Percentiles rank a stretch among this genome's conserved stretches.
Conservation (phyloP, 1,140 invertebrate genomes). For the Tetraneura akinire region DNA sequence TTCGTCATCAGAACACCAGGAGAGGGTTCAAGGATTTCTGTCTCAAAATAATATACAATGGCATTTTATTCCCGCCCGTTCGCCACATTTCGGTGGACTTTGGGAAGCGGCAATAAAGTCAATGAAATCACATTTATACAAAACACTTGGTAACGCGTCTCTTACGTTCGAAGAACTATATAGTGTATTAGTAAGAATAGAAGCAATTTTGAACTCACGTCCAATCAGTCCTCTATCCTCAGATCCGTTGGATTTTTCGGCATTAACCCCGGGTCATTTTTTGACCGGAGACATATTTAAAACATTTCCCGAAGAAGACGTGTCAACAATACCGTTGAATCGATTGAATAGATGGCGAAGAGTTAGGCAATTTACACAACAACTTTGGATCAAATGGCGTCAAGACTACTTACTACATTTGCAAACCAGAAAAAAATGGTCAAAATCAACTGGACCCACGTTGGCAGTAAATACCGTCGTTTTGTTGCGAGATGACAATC, state of each 20-base stretch:
- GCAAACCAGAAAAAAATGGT: background rate
- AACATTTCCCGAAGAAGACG: conserved; percentile 24
- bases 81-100: conserved; percentile 51
- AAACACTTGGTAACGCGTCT: background rate
- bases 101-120: conserved; percentile 56
- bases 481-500: conserved; percentile 35
- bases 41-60: background rate
- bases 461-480: background rate
- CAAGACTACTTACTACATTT: background rate
- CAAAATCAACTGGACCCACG: background rate
- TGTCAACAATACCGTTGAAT: conserved; percentile 40
- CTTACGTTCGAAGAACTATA: conserved; percentile 57
- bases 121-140: background rate
- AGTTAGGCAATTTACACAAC: background rate
- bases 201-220: conserved; percentile 54
- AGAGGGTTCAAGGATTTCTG: too few species aligned
- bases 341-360: background rate
- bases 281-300: conserved; percentile 53
- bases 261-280: conserved; percentile 56
- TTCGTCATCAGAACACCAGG: too few species aligned
- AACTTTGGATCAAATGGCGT: background rate
- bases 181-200: conserved; percentile 56
- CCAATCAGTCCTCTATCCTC: conserved; percentile 53
- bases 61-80: background rate
- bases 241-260: background rate